A percentile compares a stretch with the other conserved stretches of the same genome.
Conservation (phyloP, 2,797 vertebrate genomes). For the Lepidocolaptes lacrymiger region DNA sequence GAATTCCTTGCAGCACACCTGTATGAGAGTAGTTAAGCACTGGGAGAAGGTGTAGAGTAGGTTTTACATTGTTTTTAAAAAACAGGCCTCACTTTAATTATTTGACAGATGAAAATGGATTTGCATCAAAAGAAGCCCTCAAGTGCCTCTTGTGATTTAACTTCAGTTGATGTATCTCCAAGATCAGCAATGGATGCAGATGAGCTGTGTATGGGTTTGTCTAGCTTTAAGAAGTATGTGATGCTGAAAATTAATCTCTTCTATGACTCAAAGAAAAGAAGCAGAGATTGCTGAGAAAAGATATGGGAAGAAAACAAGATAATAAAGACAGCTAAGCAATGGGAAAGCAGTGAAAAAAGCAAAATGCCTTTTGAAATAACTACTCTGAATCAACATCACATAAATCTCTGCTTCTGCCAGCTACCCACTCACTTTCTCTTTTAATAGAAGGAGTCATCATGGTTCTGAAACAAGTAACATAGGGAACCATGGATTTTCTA, state of each 20-base stretch:
- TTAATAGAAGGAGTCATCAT: conserved; percentile 41
- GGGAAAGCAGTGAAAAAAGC: not conserved
- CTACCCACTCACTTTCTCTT: conserved; percentile 54
- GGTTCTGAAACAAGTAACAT: not conserved
- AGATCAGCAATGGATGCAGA: not conserved
- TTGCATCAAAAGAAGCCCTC: not conserved
- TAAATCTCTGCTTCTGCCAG: conserved; percentile 31
- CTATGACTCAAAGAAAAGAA: not conserved
- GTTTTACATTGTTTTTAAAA: not conserved
- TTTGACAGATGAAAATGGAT: not conserved
- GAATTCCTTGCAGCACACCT: not conserved
- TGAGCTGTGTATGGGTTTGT: not conserved
- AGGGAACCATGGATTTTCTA: not conserved
- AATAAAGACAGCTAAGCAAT: conserved; percentile 8
- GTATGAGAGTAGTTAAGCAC: not conserved
- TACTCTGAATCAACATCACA: conserved; percentile 39
- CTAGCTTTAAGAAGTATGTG: not conserved
- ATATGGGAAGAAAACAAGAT: not conserved
- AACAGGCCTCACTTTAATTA: not conserved
- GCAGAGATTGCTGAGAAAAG: not conserved
- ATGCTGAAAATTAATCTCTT: not conserved
- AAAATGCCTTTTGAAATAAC: conserved; percentile 28
- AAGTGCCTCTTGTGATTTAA: not conserved
- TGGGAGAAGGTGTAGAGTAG: not conserved
- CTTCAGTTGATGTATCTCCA: not conserved